phyloP scores from a whole-genome alignment of 1,140 invertebrate genomes.

The Cyclina sinensis region DNA sequence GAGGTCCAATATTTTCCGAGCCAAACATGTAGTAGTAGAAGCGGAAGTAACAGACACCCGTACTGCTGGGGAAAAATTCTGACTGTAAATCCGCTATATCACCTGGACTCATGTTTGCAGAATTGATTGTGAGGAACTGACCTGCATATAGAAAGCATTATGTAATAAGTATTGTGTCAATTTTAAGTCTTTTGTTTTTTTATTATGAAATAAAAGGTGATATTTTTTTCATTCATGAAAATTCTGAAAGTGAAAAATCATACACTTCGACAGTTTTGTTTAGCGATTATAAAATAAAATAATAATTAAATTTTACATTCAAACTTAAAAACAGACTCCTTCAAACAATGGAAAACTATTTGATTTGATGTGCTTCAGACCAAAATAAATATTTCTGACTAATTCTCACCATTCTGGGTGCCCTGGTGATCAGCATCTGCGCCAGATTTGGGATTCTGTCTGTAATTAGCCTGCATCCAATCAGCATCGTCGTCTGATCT shows the following conservation, averaged over 20 bases:
- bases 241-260: no score
- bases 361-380: no score
- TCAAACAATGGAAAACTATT: no score
- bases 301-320: no score
- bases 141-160: slow-evolving; percentile 63
- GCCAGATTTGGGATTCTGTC: slow-evolving; percentile 69
- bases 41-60: slow-evolving; percentile 78
- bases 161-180: no score
- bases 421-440: slow-evolving; percentile 75
- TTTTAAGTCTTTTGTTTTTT: no score
- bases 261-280: no score
- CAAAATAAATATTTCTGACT: no score
- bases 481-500: slow-evolving; percentile 76
- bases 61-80: slow-evolving; percentile 77
- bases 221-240: no score
- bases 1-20: slow-evolving; percentile 76
- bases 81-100: slow-evolving; percentile 75
- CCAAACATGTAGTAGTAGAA: slow-evolving; percentile 85
- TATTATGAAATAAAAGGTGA: no score
- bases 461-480: slow-evolving; percentile 70
- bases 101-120: slow-evolving; percentile 64
- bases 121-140: slow-evolving; percentile 79
- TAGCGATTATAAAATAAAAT: no score
- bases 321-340: no score
- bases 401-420: slow-evolving; percentile 63